Conservation (phyloP, 2,797 vertebrate species). For the Sylvilagus floridanus region DNA sequence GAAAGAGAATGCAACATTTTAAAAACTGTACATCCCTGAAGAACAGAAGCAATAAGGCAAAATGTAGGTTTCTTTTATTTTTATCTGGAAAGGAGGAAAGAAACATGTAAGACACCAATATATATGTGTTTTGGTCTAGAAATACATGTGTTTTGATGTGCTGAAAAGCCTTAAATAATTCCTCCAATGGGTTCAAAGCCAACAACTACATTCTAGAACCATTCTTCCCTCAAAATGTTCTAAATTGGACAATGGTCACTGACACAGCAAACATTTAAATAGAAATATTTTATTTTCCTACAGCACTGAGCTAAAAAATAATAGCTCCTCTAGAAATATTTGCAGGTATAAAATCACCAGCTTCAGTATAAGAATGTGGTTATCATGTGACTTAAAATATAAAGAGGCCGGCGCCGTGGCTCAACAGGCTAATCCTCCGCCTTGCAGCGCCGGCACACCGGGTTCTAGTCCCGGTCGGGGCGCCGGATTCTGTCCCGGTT, state of each 20-base stretch:
- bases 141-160: background rate
- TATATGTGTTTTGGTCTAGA: background rate
- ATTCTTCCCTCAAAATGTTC: background rate
- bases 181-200: background rate
- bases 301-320: constrained; percentile 6
- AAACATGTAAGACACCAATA: background rate
- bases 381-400: background rate
- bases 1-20: background rate
- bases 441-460: no score
- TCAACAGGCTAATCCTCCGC: no score
- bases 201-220: background rate
- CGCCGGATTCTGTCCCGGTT: no score
- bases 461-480: no score
- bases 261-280: background rate
- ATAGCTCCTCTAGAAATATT: constrained; percentile 6
- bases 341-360: constrained; percentile 47
- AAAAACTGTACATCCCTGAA: background rate
- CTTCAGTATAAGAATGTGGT: background rate
- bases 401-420: no score
- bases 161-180: constrained; percentile 13
- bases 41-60: background rate
- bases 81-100: background rate
- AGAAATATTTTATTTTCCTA: background rate
- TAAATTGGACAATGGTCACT: background rate
- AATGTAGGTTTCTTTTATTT: constrained; percentile 55